Evolutionary conservation across 2,797 vertebrate species (phyloP).

Genomic region (Sternotherus odoratus): DNA sequence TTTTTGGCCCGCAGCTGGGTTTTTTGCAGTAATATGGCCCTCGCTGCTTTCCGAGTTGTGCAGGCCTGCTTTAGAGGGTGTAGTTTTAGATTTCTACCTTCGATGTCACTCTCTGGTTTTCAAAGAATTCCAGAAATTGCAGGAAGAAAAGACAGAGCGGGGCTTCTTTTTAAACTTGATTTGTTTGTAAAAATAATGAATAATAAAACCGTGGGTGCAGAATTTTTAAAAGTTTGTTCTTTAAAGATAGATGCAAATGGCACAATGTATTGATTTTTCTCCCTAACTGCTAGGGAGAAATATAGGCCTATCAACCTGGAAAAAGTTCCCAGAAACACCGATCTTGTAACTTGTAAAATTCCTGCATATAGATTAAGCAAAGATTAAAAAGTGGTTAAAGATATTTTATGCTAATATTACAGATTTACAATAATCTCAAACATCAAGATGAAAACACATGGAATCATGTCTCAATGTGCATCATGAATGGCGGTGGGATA

Average conservation of each 20-base stretch:
- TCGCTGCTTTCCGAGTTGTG: too few species aligned
- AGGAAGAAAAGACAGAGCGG: background rate
- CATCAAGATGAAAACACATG: conserved; percentile 81
- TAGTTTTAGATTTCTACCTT: background rate
- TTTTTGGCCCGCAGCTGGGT: too few species aligned
- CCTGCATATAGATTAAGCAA: background rate
- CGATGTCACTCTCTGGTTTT: background rate
- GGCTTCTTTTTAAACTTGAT: background rate
- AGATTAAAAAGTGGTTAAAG: conserved; percentile 19
- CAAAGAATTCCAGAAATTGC: background rate
- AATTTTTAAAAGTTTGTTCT: background rate
- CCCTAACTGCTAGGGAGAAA: background rate
- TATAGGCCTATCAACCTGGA: background rate
- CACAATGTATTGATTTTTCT: background rate
- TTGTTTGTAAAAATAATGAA: background rate
- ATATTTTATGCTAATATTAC: conserved; percentile 21
- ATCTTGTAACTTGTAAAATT: background rate
- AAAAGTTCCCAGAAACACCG: background rate
- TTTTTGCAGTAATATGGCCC: too few species aligned
- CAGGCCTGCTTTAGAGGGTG: background rate
- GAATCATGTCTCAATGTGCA: conserved; percentile 92
- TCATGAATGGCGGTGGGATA: conserved; percentile 89
- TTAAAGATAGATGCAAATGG: background rate
- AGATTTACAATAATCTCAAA: conserved; percentile 89
- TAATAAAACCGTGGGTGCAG: background rate